Percentiles rank a stretch among this genome's conserved stretches.
Conservation (phyloP, 1,140 invertebrate genomes). For the Cotesia glomerata region DNA sequence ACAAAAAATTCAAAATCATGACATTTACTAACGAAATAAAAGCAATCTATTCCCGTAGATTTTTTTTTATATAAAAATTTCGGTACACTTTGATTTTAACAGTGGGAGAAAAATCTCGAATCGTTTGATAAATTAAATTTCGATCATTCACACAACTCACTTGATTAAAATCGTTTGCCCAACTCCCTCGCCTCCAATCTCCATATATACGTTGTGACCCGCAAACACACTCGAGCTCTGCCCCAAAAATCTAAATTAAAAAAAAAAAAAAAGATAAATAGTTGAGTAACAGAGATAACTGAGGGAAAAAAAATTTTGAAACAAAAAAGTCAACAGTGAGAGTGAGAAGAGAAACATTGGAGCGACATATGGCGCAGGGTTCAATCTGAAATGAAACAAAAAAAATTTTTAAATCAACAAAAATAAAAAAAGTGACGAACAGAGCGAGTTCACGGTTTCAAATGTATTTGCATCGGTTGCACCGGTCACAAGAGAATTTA, state of each 20-base stretch:
- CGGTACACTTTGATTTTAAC: no score
- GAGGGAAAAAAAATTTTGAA: neutral
- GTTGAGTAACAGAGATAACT: neutral
- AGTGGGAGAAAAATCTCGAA: neutral
- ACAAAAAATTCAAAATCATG: no score
- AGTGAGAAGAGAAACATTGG: neutral
- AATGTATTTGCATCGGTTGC: constrained; percentile 30
- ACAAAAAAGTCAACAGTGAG: neutral
- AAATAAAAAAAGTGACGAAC: neutral
- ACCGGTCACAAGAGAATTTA: constrained; percentile 27
- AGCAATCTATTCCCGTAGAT: no score
- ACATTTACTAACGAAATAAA: neutral
- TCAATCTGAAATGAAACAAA: neutral
- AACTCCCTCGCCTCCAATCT: neutral
- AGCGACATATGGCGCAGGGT: neutral
- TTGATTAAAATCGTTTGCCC: constrained; percentile 12
- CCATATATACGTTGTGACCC: neutral
- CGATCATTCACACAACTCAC: neutral
- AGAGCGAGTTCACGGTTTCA: constrained; percentile 9
- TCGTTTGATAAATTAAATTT: constrained; percentile 18
- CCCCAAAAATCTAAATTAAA: neutral
- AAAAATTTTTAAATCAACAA: neutral
- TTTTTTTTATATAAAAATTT: no score
- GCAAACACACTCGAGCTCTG: neutral
- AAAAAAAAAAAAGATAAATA: neutral